phyloP scores from a whole-genome alignment of 1,140 invertebrate species.

The Trachymyrmex cornetzi region DNA sequence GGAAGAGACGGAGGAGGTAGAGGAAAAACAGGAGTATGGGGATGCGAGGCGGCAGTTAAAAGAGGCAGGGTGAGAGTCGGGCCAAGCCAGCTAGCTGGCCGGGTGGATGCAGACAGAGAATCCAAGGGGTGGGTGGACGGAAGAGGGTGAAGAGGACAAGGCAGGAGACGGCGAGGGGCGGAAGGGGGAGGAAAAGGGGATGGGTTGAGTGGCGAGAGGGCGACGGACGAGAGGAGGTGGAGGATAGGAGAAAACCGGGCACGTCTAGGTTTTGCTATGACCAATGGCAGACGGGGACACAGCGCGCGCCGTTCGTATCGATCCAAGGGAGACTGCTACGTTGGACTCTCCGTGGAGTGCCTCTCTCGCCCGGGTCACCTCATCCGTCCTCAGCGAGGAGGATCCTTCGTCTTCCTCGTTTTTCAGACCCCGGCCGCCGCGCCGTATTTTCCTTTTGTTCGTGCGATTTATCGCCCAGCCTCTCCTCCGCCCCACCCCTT shows the following conservation, averaged over 20 bases:
- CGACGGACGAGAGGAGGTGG: constrained; percentile 60
- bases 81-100: constrained; percentile 62
- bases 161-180: constrained; percentile 57
- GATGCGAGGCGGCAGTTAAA: constrained; percentile 59
- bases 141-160: constrained; percentile 65
- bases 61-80: constrained; percentile 53
- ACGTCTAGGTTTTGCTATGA: constrained; percentile 84
- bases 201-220: constrained; percentile 25
- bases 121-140: constrained; percentile 65
- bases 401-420: constrained; percentile 79
- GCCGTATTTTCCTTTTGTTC: constrained; percentile 62
- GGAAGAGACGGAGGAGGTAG: constrained; percentile 45
- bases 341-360: constrained; percentile 80
- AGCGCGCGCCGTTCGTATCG: constrained; percentile 85
- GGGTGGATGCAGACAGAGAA: constrained; percentile 68
- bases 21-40: constrained; percentile 17
- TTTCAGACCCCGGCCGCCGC: constrained; percentile 61
- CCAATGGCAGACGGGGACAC: constrained; percentile 86
- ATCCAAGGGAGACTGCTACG: constrained; percentile 81
- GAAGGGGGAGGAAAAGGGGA: background rate
- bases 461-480: constrained; percentile 58
- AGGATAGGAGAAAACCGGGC: constrained; percentile 78
- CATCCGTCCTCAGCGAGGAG: constrained; percentile 80
- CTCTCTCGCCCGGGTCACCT: constrained; percentile 85
- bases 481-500: constrained; percentile 16